These are phyloP conservation scores for Leptinotarsa undecemlineata DNA, from an alignment of 1,140 invertebrate species.

Conservation along the genomic window DNA sequence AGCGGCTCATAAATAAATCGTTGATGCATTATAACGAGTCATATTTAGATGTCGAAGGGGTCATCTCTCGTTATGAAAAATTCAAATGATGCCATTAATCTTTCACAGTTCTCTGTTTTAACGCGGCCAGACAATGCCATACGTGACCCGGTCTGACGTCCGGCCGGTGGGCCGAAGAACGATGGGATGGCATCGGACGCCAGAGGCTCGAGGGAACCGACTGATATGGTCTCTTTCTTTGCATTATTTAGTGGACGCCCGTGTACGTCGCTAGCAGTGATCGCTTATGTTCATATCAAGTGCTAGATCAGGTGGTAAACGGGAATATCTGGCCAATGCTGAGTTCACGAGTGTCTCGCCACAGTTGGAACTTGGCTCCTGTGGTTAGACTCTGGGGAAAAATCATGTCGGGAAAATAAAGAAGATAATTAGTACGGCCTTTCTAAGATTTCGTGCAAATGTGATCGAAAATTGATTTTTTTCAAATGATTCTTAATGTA, in stretches of 20 bases:
- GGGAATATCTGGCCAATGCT: background rate
- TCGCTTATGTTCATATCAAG: conserved; percentile 40
- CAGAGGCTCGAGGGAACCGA: conserved; percentile 39
- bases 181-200: conserved; percentile 18
- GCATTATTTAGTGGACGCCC: conserved; percentile 50
- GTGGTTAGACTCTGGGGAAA: no score
- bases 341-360: no score
- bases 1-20: conserved; percentile 33
- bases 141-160: conserved; percentile 42
- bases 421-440: no score
- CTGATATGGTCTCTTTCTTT: conserved; percentile 48
- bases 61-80: conserved; percentile 49
- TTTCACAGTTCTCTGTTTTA: conserved; percentile 47
- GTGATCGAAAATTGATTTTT: no score
- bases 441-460: no score
- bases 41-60: conserved; percentile 48
- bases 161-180: conserved; percentile 21
- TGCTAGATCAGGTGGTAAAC: conserved; percentile 15
- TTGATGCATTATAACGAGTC: conserved; percentile 40
- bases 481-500: no score
- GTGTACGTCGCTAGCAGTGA: conserved; percentile 43
- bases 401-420: no score
- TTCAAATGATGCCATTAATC: conserved; percentile 50
- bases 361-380: no score
- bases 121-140: conserved; percentile 45